phyloP scores from a whole-genome alignment of 2,797 vertebrate genomes.

The Acanthurus leucopareius region DNA sequence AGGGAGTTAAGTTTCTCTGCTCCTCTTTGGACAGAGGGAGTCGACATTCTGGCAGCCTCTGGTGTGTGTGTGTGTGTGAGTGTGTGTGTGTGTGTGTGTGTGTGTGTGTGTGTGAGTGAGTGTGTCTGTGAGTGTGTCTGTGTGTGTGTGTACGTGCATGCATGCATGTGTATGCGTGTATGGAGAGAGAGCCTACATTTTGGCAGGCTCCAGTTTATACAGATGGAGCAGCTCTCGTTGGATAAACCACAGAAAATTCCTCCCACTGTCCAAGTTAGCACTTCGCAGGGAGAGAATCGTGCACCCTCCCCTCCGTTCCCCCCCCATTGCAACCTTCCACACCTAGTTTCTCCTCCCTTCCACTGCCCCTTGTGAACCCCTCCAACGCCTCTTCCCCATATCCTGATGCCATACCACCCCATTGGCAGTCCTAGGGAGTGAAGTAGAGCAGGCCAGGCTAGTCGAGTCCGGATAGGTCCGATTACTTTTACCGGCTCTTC shows the following conservation, averaged over 20 bases:
- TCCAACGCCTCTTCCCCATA: constrained; percentile 41
- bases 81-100: constrained; percentile 46
- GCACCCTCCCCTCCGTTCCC: constrained; percentile 52
- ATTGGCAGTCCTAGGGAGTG: constrained; percentile 55
- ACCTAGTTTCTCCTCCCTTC: constrained; percentile 62
- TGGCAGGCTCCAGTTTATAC: constrained; percentile 96
- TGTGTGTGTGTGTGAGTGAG: constrained; percentile 45
- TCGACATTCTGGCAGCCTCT: constrained; percentile 88
- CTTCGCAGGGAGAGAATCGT: constrained; percentile 93
- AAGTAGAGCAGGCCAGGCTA: constrained; percentile 62
- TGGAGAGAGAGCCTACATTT: constrained; percentile 76
- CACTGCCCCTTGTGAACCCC: constrained; percentile 64
- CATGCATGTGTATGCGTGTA: constrained; percentile 30
- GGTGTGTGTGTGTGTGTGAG: constrained; percentile 43
- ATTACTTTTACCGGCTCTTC: constrained; percentile 52
- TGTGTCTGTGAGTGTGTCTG: constrained; percentile 40
- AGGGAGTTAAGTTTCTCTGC: constrained; percentile 84
- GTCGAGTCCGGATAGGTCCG: constrained; percentile 46
- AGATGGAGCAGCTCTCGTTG: constrained; percentile 98
- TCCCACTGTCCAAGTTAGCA: constrained; percentile 97
- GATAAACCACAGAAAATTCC: constrained; percentile 98
- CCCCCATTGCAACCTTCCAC: constrained; percentile 61
- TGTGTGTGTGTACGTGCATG: constrained; percentile 42
- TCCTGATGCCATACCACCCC: constrained; percentile 48
- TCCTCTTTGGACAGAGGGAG: constrained; percentile 83